A percentile compares a stretch with the other conserved stretches of the same genome.
These are phyloP conservation scores for Craniophora ligustri DNA, from an alignment of 2,888 invertebrate species.

Conservation along the genomic window DNA sequence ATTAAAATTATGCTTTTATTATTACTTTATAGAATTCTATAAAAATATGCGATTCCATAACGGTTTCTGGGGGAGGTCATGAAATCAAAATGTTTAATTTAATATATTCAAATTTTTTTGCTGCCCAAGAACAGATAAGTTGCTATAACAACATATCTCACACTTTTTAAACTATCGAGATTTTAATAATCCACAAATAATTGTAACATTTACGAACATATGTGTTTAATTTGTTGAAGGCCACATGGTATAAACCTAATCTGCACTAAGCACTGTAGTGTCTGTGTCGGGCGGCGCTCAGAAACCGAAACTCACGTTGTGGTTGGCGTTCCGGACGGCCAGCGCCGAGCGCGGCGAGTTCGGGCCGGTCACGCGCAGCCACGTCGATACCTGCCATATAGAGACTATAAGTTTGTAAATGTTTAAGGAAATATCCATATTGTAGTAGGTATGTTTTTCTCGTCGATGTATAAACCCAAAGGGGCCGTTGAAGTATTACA, in stretches of 20 bases:
- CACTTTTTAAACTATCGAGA: constrained; percentile 28
- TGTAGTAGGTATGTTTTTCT: no score
- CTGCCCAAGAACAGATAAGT: constrained; percentile 7
- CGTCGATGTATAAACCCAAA: no score
- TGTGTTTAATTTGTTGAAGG: constrained; percentile 25
- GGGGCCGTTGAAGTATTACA: no score
- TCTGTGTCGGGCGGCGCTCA: constrained; percentile 49
- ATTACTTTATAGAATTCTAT: constrained; percentile 10
- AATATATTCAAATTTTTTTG: constrained; percentile 8
- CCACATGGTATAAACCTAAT: constrained; percentile 19
- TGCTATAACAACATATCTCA: constrained; percentile 8
- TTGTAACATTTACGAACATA: not conserved
- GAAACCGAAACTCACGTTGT: constrained; percentile 83
- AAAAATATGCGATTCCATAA: constrained; percentile 7
- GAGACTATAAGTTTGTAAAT: no score
- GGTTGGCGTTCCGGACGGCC: constrained; percentile 72
- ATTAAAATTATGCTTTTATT: constrained; percentile 26
- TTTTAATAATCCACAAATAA: constrained; percentile 16
- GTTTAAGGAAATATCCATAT: no score
- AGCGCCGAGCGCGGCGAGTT: constrained; percentile 86
- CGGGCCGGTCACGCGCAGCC: constrained; percentile 89
- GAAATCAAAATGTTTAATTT: not conserved
- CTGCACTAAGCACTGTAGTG: constrained; percentile 7
- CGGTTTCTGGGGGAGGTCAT: not conserved
- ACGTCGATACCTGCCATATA: constrained; percentile 81